Evolutionary conservation across 2,888 invertebrate species (phyloP).

Genomic region (Cheilosia grossa): DNA sequence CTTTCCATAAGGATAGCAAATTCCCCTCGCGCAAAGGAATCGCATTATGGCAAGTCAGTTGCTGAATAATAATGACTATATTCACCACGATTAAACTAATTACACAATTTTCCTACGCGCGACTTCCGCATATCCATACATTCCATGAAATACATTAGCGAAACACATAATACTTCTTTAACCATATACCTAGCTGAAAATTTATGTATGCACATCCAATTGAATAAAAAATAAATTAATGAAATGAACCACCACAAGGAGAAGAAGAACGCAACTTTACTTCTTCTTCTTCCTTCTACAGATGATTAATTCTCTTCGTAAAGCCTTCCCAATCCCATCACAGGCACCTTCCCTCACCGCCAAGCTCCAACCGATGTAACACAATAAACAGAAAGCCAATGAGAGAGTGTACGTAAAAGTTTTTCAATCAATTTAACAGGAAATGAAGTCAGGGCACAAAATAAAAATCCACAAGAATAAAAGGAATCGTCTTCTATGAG

Average conservation of each 20-base stretch:
- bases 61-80: slow-evolving; percentile 30
- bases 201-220: slow-evolving; percentile 34
- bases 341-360: not conserved
- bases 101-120: slow-evolving; percentile 23
- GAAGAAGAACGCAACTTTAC: slow-evolving; percentile 22
- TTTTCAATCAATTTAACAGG: slow-evolving; percentile 74
- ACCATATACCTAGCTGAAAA: not conserved
- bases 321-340: slow-evolving; percentile 12
- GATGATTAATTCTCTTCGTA: slow-evolving; percentile 65
- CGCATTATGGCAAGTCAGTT: slow-evolving; percentile 27
- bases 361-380: slow-evolving; percentile 48
- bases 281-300: slow-evolving; percentile 27
- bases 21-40: not conserved
- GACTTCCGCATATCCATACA: not conserved
- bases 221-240: slow-evolving; percentile 26
- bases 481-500: not conserved
- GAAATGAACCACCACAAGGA: slow-evolving; percentile 35
- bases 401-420: slow-evolving; percentile 69
- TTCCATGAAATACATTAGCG: not conserved
- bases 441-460: slow-evolving; percentile 14
- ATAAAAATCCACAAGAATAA: not conserved
- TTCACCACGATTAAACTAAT: slow-evolving; percentile 40
- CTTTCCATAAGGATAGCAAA: not conserved
- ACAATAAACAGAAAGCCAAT: slow-evolving; percentile 69
- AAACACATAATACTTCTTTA: not conserved